phyloP scores from a whole-genome alignment of 2,797 vertebrate genomes.

The Hyperoplus lanceolatus region DNA sequence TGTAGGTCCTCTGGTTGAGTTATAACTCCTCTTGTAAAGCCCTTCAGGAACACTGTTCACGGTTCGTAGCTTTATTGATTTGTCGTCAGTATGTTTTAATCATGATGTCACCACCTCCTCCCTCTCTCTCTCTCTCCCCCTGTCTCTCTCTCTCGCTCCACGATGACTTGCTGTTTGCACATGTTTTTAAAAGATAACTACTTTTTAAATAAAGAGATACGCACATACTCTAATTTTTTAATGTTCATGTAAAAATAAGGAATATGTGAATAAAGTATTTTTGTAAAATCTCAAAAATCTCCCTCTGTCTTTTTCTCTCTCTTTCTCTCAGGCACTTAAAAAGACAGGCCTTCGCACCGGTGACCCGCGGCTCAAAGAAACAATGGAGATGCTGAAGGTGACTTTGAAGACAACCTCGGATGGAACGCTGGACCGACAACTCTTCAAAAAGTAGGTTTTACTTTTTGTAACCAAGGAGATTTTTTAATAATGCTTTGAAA shows the following conservation, averaged over 20 bases:
- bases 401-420: conserved; percentile 95
- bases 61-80: conserved; percentile 48
- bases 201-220: too few relatives aligned
- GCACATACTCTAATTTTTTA: too few relatives aligned
- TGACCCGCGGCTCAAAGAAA: conserved; percentile 97
- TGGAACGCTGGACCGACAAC: conserved; percentile 95
- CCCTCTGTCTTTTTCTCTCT: too few relatives aligned
- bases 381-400: conserved; percentile 98
- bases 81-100: conserved; percentile 27
- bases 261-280: too few relatives aligned
- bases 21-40: conserved; percentile 9
- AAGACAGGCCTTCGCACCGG: conserved; percentile 96
- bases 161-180: too few relatives aligned
- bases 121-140: conserved; percentile 20
- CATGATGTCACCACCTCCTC: neutral
- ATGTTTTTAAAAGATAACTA: too few relatives aligned
- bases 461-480: neutral
- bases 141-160: too few relatives aligned
- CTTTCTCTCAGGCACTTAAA: conserved; percentile 91
- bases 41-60: conserved; percentile 13
- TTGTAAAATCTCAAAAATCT: too few relatives aligned
- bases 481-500: neutral
- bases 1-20: neutral
- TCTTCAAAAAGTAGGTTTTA: conserved; percentile 94
- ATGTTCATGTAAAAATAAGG: too few relatives aligned